These are phyloP conservation scores for Henicopernis longicauda DNA, from an alignment of 2,113 vertebrate genomes.

Conservation along the genomic window DNA sequence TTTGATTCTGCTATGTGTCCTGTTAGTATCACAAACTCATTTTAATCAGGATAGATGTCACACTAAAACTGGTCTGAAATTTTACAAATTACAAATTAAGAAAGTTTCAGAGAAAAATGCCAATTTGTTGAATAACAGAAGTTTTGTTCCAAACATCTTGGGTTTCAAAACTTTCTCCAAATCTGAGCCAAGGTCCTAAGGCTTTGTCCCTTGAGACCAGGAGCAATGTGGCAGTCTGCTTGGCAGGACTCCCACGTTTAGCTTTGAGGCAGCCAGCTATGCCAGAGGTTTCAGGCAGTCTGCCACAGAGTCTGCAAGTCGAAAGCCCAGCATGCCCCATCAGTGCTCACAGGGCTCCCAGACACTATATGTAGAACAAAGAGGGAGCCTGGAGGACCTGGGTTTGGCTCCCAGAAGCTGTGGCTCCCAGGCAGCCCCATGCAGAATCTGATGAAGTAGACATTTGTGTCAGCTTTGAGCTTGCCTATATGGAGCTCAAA, in stretches of 20 bases:
- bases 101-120: background rate
- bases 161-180: slow-evolving; percentile 52
- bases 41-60: background rate
- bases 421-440: background rate
- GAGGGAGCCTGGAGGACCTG: slow-evolving; percentile 5
- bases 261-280: slow-evolving; percentile 40
- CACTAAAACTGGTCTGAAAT: background rate
- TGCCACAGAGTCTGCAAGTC: slow-evolving; percentile 35
- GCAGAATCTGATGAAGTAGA: background rate
- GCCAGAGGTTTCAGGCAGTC: slow-evolving; percentile 63
- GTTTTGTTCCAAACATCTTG: slow-evolving; percentile 13
- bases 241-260: slow-evolving; percentile 18
- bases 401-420: slow-evolving; percentile 14
- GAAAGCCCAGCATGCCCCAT: background rate
- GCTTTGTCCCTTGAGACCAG: background rate
- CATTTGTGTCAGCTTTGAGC: background rate
- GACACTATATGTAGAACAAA: background rate
- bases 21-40: background rate
- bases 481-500: background rate
- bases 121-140: background rate
- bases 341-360: background rate
- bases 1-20: background rate
- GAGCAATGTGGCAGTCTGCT: slow-evolving; percentile 44
- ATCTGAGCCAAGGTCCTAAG: slow-evolving; percentile 31
- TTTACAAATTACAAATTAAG: background rate